These are phyloP conservation scores for Miniopterus natalensis DNA, from an alignment of 2,113 vertebrate species.

Conservation along the genomic window DNA sequence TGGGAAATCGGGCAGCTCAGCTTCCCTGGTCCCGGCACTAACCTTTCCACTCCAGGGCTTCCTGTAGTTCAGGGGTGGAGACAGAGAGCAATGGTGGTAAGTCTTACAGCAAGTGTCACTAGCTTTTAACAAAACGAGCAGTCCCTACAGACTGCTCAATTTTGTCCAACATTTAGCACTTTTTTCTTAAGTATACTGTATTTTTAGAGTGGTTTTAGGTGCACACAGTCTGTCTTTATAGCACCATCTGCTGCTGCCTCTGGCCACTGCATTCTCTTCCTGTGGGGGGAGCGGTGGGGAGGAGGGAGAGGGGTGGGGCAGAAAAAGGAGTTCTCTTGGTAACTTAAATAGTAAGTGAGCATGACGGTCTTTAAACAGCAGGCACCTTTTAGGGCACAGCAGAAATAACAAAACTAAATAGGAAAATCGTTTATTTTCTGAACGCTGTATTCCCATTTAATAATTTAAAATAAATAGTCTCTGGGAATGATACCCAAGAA, in stretches of 20 bases:
- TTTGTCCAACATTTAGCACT: neutral
- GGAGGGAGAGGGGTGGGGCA: neutral
- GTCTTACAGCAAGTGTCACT: no score
- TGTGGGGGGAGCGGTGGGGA: no score
- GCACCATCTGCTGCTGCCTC: conserved; percentile 23
- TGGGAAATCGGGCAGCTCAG: neutral
- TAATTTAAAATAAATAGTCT: neutral
- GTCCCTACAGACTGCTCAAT: neutral
- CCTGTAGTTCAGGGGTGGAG: neutral
- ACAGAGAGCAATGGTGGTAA: no score
- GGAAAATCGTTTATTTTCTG: neutral
- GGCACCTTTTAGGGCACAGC: neutral
- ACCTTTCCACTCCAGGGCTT: neutral
- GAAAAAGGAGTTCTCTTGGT: neutral
- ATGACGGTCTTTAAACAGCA: neutral
- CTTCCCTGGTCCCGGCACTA: neutral
- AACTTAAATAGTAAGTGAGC: neutral
- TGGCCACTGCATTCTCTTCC: neutral
- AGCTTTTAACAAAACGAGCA: neutral
- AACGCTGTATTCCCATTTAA: neutral
- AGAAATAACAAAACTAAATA: neutral
- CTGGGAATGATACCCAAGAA: neutral
- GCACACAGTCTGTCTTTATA: neutral
- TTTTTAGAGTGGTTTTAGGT: neutral
- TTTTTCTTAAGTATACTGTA: neutral